These are phyloP conservation scores for Tricholauxania praeusta DNA, from an alignment of 2,888 invertebrate genomes.

Conservation along the genomic window DNA sequence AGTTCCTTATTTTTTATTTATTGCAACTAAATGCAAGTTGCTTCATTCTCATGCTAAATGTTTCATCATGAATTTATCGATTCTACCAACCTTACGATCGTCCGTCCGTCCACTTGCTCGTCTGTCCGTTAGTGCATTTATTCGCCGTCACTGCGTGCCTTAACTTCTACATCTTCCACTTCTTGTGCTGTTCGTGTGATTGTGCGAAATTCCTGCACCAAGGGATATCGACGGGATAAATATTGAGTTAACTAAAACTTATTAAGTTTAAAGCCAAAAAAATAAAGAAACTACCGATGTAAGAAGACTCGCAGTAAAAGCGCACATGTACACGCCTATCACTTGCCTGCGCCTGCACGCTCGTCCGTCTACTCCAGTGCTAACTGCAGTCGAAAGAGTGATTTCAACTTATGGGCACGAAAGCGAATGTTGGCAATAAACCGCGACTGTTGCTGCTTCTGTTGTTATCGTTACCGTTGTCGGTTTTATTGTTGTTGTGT, in stretches of 20 bases:
- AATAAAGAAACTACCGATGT: constrained; percentile 40
- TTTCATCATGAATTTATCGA: constrained; percentile 50
- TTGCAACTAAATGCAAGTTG: constrained; percentile 38
- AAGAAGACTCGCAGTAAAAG: constrained; percentile 26
- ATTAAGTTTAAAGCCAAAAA: constrained; percentile 35
- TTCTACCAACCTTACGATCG: constrained; percentile 20
- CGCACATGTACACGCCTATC: constrained; percentile 29
- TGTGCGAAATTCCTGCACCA: constrained; percentile 48
- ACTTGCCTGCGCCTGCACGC: constrained; percentile 29
- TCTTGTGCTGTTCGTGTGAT: not conserved
- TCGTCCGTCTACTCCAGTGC: not conserved
- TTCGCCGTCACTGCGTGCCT: not conserved
- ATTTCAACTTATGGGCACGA: constrained; percentile 54
- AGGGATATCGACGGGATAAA: constrained; percentile 47
- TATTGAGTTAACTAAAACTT: constrained; percentile 38
- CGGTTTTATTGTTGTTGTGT: not conserved
- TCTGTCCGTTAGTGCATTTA: not conserved
- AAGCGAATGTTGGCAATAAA: constrained; percentile 55
- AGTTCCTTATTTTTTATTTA: not conserved
- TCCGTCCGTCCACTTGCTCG: not conserved
- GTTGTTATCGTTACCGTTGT: constrained; percentile 31
- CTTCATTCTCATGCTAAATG: constrained; percentile 47
- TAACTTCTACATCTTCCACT: not conserved
- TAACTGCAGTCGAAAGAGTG: not conserved
- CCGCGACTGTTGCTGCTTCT: constrained; percentile 21